Percentiles rank a stretch among this genome's conserved stretches.
Evolutionary conservation across 2,888 invertebrate species (phyloP).

Genomic region (Oscheius sp.): DNA sequence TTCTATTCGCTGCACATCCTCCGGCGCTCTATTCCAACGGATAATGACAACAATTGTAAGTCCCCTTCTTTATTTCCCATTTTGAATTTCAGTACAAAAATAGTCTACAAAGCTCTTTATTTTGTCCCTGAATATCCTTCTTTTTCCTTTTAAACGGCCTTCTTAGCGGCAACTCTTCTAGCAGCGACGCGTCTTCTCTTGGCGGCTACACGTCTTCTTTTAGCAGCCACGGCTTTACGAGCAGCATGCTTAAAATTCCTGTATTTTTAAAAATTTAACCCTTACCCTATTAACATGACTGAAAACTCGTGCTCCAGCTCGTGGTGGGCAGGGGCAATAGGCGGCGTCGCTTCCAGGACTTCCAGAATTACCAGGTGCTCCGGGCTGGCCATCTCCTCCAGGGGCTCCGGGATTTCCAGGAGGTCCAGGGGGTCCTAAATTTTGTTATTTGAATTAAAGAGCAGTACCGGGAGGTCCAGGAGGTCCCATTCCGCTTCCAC

Average conservation of each 20-base stretch:
- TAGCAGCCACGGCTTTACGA: background rate
- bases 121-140: background rate
- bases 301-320: background rate
- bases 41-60: constrained; percentile 3
- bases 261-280: no score
- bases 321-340: constrained; percentile 19
- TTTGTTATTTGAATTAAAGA: background rate
- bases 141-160: background rate
- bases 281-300: background rate
- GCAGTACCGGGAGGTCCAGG: constrained; percentile 52
- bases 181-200: constrained; percentile 6
- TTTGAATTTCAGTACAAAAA: background rate
- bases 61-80: background rate
- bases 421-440: background rate
- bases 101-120: background rate
- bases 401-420: constrained; percentile 12
- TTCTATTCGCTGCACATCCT: constrained; percentile 38
- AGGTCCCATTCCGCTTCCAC: constrained; percentile 46
- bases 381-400: constrained; percentile 17
- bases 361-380: constrained; percentile 20
- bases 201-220: constrained; percentile 14
- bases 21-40: background rate
- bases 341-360: constrained; percentile 11
- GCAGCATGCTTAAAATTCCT: background rate
- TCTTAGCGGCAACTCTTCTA: constrained; percentile 1